These are phyloP conservation scores for Drosophila varians DNA, from an alignment of 1,140 invertebrate genomes.

Conservation along the genomic window DNA sequence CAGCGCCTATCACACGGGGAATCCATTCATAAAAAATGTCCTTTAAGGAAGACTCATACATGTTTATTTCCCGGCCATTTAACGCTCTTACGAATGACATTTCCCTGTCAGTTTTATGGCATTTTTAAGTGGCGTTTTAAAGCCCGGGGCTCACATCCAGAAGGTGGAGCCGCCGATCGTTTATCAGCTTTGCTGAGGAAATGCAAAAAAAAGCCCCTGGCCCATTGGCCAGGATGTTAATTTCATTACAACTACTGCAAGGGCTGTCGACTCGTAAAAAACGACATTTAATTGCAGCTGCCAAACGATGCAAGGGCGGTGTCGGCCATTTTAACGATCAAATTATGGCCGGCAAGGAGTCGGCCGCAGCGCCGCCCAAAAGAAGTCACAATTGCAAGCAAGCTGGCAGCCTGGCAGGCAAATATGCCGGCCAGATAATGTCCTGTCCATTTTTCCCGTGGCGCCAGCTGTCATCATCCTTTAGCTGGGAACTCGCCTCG, in stretches of 20 bases:
- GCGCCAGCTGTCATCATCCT: slow-evolving; percentile 65
- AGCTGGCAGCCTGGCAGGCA: slow-evolving; percentile 15
- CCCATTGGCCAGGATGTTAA: slow-evolving; percentile 47
- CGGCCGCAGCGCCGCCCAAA: not conserved
- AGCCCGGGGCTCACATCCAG: slow-evolving; percentile 14
- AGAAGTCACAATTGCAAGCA: slow-evolving; percentile 31
- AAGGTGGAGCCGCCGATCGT: slow-evolving; percentile 41
- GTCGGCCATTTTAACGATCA: slow-evolving; percentile 77
- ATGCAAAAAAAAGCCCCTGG: slow-evolving; percentile 13
- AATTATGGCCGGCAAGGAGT: slow-evolving; percentile 61
- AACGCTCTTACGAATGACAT: slow-evolving; percentile 53
- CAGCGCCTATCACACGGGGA: slow-evolving; percentile 11
- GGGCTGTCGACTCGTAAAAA: slow-evolving; percentile 72
- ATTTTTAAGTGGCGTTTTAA: slow-evolving; percentile 76
- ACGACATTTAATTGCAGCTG: slow-evolving; percentile 72
- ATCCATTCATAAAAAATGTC: slow-evolving; percentile 2
- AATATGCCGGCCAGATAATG: slow-evolving; percentile 54
- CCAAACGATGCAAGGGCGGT: slow-evolving; percentile 60
- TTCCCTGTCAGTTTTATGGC: slow-evolving; percentile 35
- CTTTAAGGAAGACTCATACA: not conserved
- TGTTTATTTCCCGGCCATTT: slow-evolving; percentile 58
- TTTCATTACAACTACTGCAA: slow-evolving; percentile 72
- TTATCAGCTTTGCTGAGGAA: slow-evolving; percentile 39
- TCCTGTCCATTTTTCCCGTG: slow-evolving; percentile 35
- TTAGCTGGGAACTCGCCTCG: slow-evolving; percentile 10